phyloP scores from a whole-genome alignment of 2,888 invertebrate genomes.

The Cremastobaeus sp. region DNA sequence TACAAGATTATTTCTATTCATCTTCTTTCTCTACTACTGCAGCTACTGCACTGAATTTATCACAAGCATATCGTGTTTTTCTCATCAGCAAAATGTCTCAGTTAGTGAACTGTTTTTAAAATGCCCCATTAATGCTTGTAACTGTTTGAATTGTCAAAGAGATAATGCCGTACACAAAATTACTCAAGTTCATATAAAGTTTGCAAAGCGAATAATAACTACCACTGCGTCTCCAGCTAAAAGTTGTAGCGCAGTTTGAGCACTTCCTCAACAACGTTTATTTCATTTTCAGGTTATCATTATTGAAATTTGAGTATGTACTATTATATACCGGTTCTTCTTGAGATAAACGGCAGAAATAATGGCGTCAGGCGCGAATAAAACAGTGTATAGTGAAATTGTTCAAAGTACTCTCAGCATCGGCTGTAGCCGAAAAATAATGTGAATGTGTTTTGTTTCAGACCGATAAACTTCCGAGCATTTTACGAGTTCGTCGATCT shows the following conservation, averaged over 20 bases:
- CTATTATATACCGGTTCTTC: conserved; percentile 1
- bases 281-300: conserved; percentile 5
- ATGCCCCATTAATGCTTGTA: too few species aligned
- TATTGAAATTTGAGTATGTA: neutral
- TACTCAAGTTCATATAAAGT: conserved; percentile 9
- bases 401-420: too few species aligned
- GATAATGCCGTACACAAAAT: conserved; percentile 1
- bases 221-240: neutral
- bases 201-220: neutral
- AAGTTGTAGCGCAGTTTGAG: conserved; percentile 1
- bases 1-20: too few species aligned
- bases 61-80: too few species aligned
- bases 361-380: too few species aligned
- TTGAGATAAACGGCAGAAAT: too few species aligned
- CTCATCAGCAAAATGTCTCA: too few species aligned
- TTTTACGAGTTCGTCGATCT: conserved; percentile 93
- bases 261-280: neutral
- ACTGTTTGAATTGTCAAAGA: neutral
- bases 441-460: conserved; percentile 74
- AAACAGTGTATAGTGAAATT: too few species aligned
- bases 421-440: too few species aligned
- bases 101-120: too few species aligned
- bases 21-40: too few species aligned
- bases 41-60: too few species aligned
- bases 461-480: conserved; percentile 90